Evolutionary conservation across 2,113 vertebrate genomes (phyloP).

Genomic region (Sceloporus undulatus): DNA sequence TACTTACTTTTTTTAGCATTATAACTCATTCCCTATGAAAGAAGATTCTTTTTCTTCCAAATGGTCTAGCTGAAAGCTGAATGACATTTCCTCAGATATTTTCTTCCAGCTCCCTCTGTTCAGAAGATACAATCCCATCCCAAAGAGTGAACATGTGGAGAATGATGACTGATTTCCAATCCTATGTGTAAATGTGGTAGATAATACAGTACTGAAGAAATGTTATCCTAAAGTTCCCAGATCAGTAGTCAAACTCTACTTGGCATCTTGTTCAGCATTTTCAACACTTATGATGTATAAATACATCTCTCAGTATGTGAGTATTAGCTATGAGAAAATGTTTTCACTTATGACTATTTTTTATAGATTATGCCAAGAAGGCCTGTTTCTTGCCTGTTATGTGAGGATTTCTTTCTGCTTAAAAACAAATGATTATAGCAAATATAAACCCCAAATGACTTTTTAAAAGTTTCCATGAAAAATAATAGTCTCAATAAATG

Average conservation of each 20-base stretch:
- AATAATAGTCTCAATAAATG: too few species aligned
- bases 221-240: neutral
- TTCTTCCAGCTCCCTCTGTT: neutral
- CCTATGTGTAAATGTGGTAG: neutral
- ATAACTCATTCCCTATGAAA: neutral
- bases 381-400: neutral
- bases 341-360: neutral
- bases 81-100: constrained; percentile 16
- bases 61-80: constrained; percentile 20
- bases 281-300: too few species aligned
- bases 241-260: neutral
- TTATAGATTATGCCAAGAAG: neutral
- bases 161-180: constrained; percentile 9
- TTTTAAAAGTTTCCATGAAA: too few species aligned
- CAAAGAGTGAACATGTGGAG: neutral
- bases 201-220: neutral
- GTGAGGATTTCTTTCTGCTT: neutral
- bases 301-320: neutral
- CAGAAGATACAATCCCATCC: neutral
- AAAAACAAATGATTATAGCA: neutral
- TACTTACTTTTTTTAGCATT: too few species aligned
- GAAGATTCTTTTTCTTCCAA: neutral
- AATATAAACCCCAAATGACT: too few species aligned
- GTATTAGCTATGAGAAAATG: neutral
- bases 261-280: neutral